Evolutionary conservation across 2,888 invertebrate genomes (phyloP), one percentile per base, ranked within the genome.

Genomic region (Drosophila mulleri): DNA sequence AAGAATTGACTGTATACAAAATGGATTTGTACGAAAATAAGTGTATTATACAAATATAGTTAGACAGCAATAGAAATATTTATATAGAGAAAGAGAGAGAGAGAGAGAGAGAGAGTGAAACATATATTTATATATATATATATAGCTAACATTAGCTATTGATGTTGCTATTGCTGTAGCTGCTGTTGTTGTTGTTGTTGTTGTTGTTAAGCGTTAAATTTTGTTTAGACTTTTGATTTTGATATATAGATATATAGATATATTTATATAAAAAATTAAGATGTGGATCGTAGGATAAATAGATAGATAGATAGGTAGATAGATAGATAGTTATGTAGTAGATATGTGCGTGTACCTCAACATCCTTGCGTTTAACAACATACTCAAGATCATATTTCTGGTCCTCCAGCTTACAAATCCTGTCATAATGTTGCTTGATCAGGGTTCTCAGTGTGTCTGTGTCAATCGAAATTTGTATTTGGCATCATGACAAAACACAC

Each of bases 321-420:
- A 60, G 50, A 56, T 84, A 67, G 66, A 61, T 80, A 56, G 53
- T 52, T 77, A 70, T 58, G 66, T 73, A 82, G 67, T 83, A 69
- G 42, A 62, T 77, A 70, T 78, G 68, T 91, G 78, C 90, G 92
- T 95, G 95, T 96, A 99, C 98, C 98, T 99, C 98, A 94, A 96
- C 96, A 94, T 99, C 99, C 96, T 99, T 99, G 95, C 97, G 97
- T 95, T 97, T 97, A 94, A 99, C 98, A 94, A 97, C 95, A 95
- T 97, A 96, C 95, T 99, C 99, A 96, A 99, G 95, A 96, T 99
- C 99, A 95, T 97, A 99, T 95, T 99, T 99, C 94, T 96, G 95
- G 92, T 97, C 96, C 95, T 99, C 98, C 95, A 99, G 95, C 91
- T 94, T 94, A 94, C 93, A 94, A 95, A 98, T 97, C 95, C 97